Evolutionary conservation across 2,797 vertebrate species (phyloP), one percentile per base, ranked within the genome.

Genomic region (Pseudochirops cupreus): DNA sequence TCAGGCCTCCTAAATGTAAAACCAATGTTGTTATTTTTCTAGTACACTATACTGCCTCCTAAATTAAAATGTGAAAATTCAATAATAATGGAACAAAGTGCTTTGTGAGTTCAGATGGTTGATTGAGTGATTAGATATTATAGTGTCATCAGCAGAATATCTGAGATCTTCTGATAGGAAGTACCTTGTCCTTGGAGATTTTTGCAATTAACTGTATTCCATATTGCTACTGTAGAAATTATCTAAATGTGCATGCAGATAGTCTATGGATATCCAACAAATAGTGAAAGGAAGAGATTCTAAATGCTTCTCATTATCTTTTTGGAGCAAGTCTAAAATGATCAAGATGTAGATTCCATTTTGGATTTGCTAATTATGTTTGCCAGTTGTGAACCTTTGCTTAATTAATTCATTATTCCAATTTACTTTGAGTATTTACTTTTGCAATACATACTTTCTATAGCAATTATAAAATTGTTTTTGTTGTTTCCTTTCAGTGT

Each of bases 381-480:
- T 98, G 96, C 97, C 55, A 59, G 94, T 98, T 98, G 97, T 97
- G 96, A 97, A 97, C 91, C 93, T 96, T 96, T 97, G 95, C 96
- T 98, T 98, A 97, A 98, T 98, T 98, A 97, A 98, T 98, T 98
- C 98, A 97, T 96, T 98, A 97, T 98, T 96, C 97, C 97, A 98
- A 98, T 98, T 97, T 98, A 0, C 0, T 96, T 97, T 97, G 95
- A 96, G 56, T 91, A 97, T 97, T 96, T 97, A 98, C 98, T 97
- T 97, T 97, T 97, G 95, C 95, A 95, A 94, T 91, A 94, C 96
- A 97, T 96, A 28, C 54, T 98, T 97, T 97, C 97, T 97, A 62
- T 50, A 94, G 97, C 96, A 97, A 98, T 98, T 98, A 97, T 97
- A 97, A 98, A 94, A 89, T 96, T 97, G 97, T 97, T 98, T 98